Base-by-base conservation (phyloP, 2,113 vertebrate species). In the Lichenostomus cassidix region DNA sequence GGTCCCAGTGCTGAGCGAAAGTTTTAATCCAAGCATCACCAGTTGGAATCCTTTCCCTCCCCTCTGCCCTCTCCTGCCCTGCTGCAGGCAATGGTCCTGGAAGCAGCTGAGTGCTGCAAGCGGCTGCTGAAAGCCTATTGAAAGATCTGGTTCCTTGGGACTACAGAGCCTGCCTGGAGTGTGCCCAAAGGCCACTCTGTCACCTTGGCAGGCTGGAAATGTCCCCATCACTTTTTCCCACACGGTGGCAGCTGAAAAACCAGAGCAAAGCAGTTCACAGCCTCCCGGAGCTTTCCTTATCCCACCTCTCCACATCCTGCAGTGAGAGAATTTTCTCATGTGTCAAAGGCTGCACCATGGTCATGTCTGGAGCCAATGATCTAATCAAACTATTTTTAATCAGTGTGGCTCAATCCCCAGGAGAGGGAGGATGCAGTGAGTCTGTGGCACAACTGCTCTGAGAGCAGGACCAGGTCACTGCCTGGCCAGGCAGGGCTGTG, bases 401-500 rank as follows among this genome's bases (percentile, higher is more conserved):
- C 4, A 18, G 18, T 4, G 46, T 9, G 35, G 27, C 33, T 84
- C 16, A 52, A 31, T 44, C 28, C 50, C 24, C 52, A 23, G 6
- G 33, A 70, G 27, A 15, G 19, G 50, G 65, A 65, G 71, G 80
- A 23, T 21, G 53, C 42, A 73, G 52, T 8, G 49, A 18, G 9
- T 46, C 73, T 25, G 39, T 53, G 70, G 49, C 42, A 12, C 3
- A 10, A 0, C 49, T 18, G 23, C 35, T 0, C 11, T 4, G n/a
- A 27, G 12, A 23, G 21, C 3, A 13, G 37, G 1, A 9, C 7
- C 2, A 2, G 46, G 42, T 23, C 37, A 23, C 12, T 11, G 17
- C 49, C 58, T 27, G 29, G 60, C 18, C 7, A 11, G 2, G 1
- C 41, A 35, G 13, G 42, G 49, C n/a, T 23, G 76, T 7, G 31